phyloP scores from a whole-genome alignment of 2,888 invertebrate genomes.

The Calameuta idolon region DNA sequence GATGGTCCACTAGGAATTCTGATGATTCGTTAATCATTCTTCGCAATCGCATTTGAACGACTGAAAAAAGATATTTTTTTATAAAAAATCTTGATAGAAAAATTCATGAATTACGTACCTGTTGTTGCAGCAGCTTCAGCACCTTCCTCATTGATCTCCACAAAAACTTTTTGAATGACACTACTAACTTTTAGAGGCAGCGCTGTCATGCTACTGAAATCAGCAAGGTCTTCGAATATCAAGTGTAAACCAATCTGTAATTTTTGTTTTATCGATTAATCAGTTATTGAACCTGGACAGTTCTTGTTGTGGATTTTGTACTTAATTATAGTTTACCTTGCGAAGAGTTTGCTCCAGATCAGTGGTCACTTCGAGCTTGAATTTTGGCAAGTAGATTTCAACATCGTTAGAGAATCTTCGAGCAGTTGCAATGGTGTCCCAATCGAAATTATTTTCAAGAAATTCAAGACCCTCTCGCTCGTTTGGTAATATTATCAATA shows the following conservation, averaged over 20 bases:
- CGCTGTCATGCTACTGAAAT: constrained; percentile 65
- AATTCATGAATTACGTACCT: constrained; percentile 51
- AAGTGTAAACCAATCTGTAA: constrained; percentile 64
- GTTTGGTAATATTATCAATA: constrained; percentile 64
- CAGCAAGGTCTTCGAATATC: constrained; percentile 64
- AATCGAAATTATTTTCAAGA: constrained; percentile 64
- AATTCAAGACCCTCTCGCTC: constrained; percentile 57
- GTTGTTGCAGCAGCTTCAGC: constrained; percentile 72
- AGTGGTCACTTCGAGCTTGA: constrained; percentile 67
- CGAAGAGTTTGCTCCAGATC: constrained; percentile 60
- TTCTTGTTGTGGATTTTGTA: too few relatives aligned
- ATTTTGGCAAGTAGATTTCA: constrained; percentile 68
- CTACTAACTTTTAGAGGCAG: constrained; percentile 64
- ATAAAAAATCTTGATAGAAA: constrained; percentile 11
- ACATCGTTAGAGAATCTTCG: constrained; percentile 45
- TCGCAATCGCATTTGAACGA: constrained; percentile 42
- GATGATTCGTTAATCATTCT: constrained; percentile 41
- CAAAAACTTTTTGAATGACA: constrained; percentile 70
- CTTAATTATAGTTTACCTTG: constrained; percentile 50
- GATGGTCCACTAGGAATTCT: constrained; percentile 62
- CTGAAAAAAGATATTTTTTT: constrained; percentile 35
- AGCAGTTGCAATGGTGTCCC: constrained; percentile 50
- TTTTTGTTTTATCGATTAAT: constrained; percentile 7
- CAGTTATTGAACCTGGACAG: not conserved
- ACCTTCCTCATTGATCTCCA: constrained; percentile 71